These are phyloP conservation scores for Brachionus rotundiformis DNA, from an alignment of 1,140 invertebrate species.

Conservation along the genomic window DNA sequence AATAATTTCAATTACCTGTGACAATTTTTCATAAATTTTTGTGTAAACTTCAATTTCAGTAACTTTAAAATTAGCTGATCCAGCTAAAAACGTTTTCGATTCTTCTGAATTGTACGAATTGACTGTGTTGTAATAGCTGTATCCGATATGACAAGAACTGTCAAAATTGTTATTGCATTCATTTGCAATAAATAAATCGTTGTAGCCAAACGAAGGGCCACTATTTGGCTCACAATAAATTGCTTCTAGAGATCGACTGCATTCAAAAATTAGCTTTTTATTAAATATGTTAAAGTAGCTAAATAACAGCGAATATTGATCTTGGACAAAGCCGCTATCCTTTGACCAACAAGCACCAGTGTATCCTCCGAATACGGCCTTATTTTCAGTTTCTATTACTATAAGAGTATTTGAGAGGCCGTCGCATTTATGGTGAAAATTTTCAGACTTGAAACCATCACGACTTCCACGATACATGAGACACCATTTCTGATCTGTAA, in stretches of 20 bases:
- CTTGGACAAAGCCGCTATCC: conserved; percentile 11
- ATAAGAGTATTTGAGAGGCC: conserved; percentile 54
- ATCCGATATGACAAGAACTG: background rate
- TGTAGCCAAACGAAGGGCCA: conserved; percentile 15
- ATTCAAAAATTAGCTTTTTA: conserved; percentile 13
- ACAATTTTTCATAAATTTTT: background rate
- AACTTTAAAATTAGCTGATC: conserved; percentile 15
- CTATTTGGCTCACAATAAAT: conserved; percentile 1
- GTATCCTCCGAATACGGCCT: conserved; percentile 54
- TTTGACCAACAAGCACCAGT: conserved; percentile 49
- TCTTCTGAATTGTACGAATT: conserved; percentile 22
- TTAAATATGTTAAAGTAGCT: background rate
- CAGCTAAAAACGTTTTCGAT: background rate
- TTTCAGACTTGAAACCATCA: conserved; percentile 52
- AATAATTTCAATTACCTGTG: background rate
- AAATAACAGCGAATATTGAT: conserved; percentile 54
- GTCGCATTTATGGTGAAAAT: conserved; percentile 53
- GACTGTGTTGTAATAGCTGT: background rate
- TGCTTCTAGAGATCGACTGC: background rate
- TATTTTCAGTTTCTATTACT: conserved; percentile 51
- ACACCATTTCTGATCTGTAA: conserved; percentile 18
- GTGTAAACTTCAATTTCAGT: conserved; percentile 17
- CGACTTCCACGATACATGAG: conserved; percentile 52
- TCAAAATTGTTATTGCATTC: background rate
- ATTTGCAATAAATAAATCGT: background rate